Conservation (phyloP, 2,888 invertebrate species). For the Gonocerus acuteangulatus region DNA sequence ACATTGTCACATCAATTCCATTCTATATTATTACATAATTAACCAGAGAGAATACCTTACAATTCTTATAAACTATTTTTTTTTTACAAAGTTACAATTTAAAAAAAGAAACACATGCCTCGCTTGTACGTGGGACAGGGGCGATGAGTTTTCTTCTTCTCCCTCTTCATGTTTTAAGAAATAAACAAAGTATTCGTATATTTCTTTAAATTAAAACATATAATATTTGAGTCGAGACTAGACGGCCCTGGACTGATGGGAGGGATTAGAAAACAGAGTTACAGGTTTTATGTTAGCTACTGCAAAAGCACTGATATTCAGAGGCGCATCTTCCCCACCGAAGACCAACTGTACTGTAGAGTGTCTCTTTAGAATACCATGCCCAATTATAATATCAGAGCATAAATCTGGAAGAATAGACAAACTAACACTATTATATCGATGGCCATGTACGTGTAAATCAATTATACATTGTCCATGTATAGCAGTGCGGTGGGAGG, state of each 20-base stretch:
- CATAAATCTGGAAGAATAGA: no score
- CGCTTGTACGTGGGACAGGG: conserved; percentile 21
- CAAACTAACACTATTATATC: no score
- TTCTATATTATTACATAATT: conserved; percentile 27
- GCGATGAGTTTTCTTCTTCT: conserved; percentile 25
- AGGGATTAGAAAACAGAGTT: no score
- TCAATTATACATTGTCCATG: no score
- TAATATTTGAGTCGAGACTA: neutral
- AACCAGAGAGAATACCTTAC: conserved; percentile 33
- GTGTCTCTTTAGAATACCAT: no score
- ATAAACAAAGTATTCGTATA: conserved; percentile 27
- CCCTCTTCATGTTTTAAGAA: conserved; percentile 25
- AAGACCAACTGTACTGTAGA: no score
- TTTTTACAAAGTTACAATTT: conserved; percentile 34
- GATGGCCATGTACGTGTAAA: no score
- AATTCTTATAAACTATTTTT: conserved; percentile 32
- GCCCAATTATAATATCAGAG: no score
- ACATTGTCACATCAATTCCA: conserved; percentile 35
- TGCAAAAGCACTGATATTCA: no score
- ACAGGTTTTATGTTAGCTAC: no score
- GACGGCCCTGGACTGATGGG: conserved; percentile 1
- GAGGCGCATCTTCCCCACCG: no score
- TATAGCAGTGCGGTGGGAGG: no score
- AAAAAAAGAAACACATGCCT: conserved; percentile 25
- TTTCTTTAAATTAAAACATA: conserved; percentile 25